Percentiles rank a stretch among this genome's conserved stretches.
These are phyloP conservation scores for Campylomormyrus tamandua DNA, from an alignment of 2,113 vertebrate species.

Conservation along the genomic window DNA sequence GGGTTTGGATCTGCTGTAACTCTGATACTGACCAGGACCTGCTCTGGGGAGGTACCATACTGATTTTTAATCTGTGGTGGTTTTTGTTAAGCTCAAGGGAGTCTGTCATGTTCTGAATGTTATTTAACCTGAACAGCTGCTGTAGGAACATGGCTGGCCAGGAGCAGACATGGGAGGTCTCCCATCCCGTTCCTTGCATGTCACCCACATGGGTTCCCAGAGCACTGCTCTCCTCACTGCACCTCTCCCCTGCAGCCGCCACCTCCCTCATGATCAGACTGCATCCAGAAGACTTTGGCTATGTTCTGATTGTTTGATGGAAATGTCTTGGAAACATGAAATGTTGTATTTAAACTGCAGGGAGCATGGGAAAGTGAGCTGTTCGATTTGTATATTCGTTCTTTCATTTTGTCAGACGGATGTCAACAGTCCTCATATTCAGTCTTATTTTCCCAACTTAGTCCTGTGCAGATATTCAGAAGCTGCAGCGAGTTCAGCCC, in stretches of 20 bases:
- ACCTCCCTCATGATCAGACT: neutral
- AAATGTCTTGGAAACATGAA: slow-evolving; percentile 8
- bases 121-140: neutral
- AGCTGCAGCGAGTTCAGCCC: neutral
- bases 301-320: neutral
- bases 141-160: neutral
- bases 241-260: neutral
- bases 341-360: slow-evolving; percentile 17
- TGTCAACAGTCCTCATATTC: neutral
- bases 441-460: neutral
- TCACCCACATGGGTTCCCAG: neutral
- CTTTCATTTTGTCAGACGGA: neutral
- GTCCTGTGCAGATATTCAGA: neutral
- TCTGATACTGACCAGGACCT: neutral
- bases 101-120: neutral
- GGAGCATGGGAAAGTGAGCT: slow-evolving; percentile 10
- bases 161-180: neutral
- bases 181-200: neutral
- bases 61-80: neutral
- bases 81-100: neutral
- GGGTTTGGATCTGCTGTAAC: neutral
- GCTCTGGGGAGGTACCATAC: neutral
- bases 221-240: neutral
- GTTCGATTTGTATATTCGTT: neutral
- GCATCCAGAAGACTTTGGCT: neutral